Conservation (phyloP, 1,140 invertebrate genomes). For the Drosophila baimaii region DNA sequence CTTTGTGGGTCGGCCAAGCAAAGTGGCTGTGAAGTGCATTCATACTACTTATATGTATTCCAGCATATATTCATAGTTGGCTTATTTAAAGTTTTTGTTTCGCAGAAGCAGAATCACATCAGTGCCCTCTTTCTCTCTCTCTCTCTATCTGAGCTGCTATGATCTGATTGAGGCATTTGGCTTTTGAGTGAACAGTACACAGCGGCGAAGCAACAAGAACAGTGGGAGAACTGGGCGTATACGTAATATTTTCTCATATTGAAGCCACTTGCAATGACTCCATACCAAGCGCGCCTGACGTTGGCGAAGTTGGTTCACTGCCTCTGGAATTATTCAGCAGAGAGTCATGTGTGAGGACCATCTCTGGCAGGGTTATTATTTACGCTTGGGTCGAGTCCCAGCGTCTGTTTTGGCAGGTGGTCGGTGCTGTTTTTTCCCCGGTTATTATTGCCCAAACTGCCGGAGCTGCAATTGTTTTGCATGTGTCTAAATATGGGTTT, state of each 20-base stretch:
- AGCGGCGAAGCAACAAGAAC: neutral
- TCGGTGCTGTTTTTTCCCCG: conserved; percentile 14
- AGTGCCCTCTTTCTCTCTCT: neutral
- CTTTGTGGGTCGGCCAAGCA: conserved; percentile 37
- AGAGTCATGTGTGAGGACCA: neutral
- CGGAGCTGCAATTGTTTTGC: conserved; percentile 21
- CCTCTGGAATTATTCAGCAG: conserved; percentile 3
- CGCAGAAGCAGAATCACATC: neutral
- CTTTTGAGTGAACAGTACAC: conserved; percentile 25
- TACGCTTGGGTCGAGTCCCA: neutral
- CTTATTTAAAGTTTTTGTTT: conserved; percentile 51
- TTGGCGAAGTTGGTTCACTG: neutral
- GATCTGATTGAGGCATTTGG: conserved; percentile 52
- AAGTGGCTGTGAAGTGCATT: conserved; percentile 20
- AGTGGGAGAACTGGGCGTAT: conserved; percentile 17
- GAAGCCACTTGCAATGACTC: conserved; percentile 13
- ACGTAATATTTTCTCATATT: conserved; percentile 47
- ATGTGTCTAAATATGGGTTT: conserved; percentile 7
- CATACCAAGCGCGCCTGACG: neutral
- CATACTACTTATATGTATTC: conserved; percentile 15
- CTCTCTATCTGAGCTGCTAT: neutral
- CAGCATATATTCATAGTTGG: conserved; percentile 31
- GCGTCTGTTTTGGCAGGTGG: conserved; percentile 32
- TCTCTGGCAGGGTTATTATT: neutral
- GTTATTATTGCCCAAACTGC: conserved; percentile 33